phyloP scores from a whole-genome alignment of 2,888 invertebrate genomes.

The Isoperla grammatica region DNA sequence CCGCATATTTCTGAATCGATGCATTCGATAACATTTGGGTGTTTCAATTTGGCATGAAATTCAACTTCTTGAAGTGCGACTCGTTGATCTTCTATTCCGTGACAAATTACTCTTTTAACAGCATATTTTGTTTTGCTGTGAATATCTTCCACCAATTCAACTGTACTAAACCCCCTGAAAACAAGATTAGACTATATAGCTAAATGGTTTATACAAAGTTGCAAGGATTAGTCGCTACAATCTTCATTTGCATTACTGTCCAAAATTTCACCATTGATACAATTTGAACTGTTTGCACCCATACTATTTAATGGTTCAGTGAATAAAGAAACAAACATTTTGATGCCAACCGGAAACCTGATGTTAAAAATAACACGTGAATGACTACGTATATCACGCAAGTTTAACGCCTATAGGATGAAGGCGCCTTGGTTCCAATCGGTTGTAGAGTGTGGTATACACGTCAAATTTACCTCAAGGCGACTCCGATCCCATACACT shows the following conservation, averaged over 20 bases:
- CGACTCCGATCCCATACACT: too few species aligned
- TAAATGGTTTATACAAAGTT: too few species aligned
- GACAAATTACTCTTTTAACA: constrained; percentile 74
- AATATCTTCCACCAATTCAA: constrained; percentile 67
- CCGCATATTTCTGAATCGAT: constrained; percentile 62
- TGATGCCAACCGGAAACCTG: too few species aligned
- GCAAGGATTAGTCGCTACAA: too few species aligned
- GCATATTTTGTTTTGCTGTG: constrained; percentile 62
- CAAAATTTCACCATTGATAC: too few species aligned
- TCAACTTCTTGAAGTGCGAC: constrained; percentile 67
- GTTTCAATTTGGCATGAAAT: constrained; percentile 61
- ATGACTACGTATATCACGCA: too few species aligned
- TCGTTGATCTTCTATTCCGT: constrained; percentile 69
- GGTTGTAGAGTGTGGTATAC: too few species aligned
- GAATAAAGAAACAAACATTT: not conserved
- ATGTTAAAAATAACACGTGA: too few species aligned
- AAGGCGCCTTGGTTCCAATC: too few species aligned
- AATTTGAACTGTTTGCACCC: constrained; percentile 8
- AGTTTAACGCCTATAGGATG: too few species aligned
- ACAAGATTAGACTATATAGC: constrained; percentile 26
- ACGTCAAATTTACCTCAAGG: too few species aligned
- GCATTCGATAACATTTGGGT: constrained; percentile 67
- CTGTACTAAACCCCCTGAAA: constrained; percentile 73
- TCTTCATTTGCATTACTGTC: too few species aligned
- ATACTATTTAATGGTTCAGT: not conserved